Percentiles rank a stretch among this genome's conserved stretches.
These are phyloP conservation scores for human DNA, from an alignment of 2,113 vertebrate species.

Conservation along the genomic window DNA sequence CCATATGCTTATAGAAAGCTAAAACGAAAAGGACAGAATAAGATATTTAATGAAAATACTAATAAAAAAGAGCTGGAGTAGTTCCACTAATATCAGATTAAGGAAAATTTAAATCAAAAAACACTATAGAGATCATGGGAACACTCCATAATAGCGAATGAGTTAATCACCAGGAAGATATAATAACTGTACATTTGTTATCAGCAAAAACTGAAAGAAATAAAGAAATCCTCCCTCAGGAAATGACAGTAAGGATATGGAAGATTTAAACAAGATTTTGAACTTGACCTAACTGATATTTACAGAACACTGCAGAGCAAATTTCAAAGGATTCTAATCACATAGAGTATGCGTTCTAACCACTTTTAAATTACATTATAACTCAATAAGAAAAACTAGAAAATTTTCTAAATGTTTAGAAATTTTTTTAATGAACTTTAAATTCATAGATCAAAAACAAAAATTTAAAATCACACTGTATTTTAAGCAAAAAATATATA, in stretches of 20 bases:
- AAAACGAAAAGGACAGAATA: neutral
- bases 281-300: neutral
- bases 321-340: slow-evolving; percentile 37
- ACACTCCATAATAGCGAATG: neutral
- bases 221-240: neutral
- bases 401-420: slow-evolving; percentile 22
- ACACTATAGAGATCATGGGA: neutral
- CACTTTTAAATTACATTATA: neutral
- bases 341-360: neutral
- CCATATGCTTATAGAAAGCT: neutral
- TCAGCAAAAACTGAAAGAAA: slow-evolving; percentile 3
- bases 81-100: neutral
- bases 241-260: neutral
- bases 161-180: neutral
- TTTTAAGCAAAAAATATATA: neutral
- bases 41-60: slow-evolving; percentile 11
- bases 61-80: neutral
- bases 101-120: neutral
- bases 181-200: neutral
- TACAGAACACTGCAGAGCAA: neutral
- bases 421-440: neutral
- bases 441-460: neutral
- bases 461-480: neutral
- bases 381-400: neutral
- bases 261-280: slow-evolving; percentile 20